Percentiles rank a stretch among this genome's conserved stretches.
Evolutionary conservation across 2,888 invertebrate genomes (phyloP).

Genomic region (Exephanes ischioxanthus): DNA sequence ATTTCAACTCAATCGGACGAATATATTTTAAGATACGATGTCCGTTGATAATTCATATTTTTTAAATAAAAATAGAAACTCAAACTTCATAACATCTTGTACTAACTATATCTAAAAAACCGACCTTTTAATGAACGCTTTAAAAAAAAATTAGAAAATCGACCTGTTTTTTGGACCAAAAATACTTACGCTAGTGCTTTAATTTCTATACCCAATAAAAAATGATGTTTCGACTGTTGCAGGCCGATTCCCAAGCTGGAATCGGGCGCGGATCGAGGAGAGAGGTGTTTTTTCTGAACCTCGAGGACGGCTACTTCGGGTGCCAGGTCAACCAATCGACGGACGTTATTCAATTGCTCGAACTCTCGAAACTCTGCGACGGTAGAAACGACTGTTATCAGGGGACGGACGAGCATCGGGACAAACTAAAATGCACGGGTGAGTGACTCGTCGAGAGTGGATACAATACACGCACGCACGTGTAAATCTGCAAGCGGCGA

Average conservation of each 20-base stretch:
- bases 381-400: slow-evolving; percentile 95
- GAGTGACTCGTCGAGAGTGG: slow-evolving; percentile 77
- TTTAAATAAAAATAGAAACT: too few species aligned
- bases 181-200: too few species aligned
- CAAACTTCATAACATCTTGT: too few species aligned
- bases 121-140: too few species aligned
- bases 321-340: slow-evolving; percentile 99
- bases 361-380: slow-evolving; percentile 97
- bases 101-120: too few species aligned
- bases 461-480: neutral
- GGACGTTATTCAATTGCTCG: slow-evolving; percentile 97
- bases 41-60: too few species aligned
- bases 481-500: neutral
- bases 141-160: too few species aligned
- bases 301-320: slow-evolving; percentile 98
- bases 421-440: slow-evolving; percentile 98
- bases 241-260: slow-evolving; percentile 92
- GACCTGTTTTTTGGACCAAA: too few species aligned
- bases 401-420: slow-evolving; percentile 95
- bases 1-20: too few species aligned
- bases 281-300: slow-evolving; percentile 98
- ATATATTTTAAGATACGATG: too few species aligned
- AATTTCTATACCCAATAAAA: too few species aligned
- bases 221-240: slow-evolving; percentile 64
- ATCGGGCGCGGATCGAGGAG: slow-evolving; percentile 94